A percentile compares a stretch with the other conserved stretches of the same genome.
Conservation (phyloP, 2,888 invertebrate genomes). For the Cryptocheilus praepositus region DNA sequence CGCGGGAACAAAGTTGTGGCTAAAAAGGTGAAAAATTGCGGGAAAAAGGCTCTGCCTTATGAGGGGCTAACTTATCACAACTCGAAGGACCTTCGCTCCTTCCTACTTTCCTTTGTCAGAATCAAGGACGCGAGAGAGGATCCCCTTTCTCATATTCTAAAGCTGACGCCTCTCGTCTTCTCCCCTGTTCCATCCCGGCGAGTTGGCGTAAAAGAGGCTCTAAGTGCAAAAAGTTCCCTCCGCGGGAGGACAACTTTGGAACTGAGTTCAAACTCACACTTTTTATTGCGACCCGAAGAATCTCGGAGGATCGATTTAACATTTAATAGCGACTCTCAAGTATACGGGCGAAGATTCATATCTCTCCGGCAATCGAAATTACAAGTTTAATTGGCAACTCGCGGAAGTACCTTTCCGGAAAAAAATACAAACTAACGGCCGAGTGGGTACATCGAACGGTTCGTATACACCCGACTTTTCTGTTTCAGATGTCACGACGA, state of each 20-base stretch:
- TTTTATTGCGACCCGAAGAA: slow-evolving; percentile 31
- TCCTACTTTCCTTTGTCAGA: slow-evolving; percentile 56
- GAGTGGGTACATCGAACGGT: neutral
- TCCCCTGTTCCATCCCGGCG: slow-evolving; percentile 23
- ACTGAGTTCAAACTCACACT: slow-evolving; percentile 52
- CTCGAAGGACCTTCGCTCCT: slow-evolving; percentile 53
- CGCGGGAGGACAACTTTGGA: slow-evolving; percentile 43
- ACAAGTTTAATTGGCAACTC: no score
- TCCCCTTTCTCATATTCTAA: slow-evolving; percentile 60
- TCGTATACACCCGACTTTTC: no score
- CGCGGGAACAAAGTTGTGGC: slow-evolving; percentile 47
- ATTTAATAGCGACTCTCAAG: slow-evolving; percentile 31
- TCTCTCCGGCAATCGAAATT: no score
- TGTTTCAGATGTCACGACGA: slow-evolving; percentile 86
- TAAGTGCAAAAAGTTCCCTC: slow-evolving; percentile 54
- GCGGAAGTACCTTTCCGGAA: no score
- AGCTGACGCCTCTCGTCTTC: slow-evolving; percentile 53
- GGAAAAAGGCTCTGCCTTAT: slow-evolving; percentile 55
- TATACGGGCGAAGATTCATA: no score
- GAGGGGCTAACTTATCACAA: slow-evolving; percentile 53
- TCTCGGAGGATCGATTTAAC: slow-evolving; percentile 43
- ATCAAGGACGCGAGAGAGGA: slow-evolving; percentile 58
- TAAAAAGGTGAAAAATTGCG: slow-evolving; percentile 58
- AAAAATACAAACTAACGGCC: neutral
- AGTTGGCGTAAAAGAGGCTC: slow-evolving; percentile 48